Conservation (phyloP, 2,797 vertebrate species). For the Acrossocheilus fasciatus region DNA sequence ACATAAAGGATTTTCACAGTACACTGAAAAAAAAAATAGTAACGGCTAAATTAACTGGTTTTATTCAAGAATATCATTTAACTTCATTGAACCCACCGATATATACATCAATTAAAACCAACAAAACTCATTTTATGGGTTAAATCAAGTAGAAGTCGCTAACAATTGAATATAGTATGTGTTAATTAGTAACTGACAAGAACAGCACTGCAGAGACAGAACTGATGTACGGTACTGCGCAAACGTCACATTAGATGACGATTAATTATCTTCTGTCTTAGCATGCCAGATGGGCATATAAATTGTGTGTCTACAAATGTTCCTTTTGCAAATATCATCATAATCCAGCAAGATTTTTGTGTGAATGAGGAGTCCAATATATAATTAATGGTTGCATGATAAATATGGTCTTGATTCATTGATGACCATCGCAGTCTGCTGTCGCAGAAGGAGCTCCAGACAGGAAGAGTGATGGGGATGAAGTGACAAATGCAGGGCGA, state of each 20-base stretch:
- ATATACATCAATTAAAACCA: neutral
- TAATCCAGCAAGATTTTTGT: neutral
- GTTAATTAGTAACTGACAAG: neutral
- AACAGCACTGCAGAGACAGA: neutral
- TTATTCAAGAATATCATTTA: neutral
- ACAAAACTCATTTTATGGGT: too few species aligned
- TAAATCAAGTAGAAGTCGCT: too few species aligned
- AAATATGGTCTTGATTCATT: neutral
- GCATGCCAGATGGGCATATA: neutral
- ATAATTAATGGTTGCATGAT: neutral
- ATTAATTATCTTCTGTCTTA: neutral
- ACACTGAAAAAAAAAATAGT: neutral
- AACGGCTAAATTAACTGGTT: neutral
- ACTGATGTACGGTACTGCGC: neutral
- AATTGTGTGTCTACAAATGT: neutral
- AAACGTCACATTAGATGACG: neutral
- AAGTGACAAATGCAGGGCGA: neutral
- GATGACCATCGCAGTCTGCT: neutral
- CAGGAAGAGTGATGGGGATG: neutral
- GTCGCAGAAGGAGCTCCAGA: neutral
- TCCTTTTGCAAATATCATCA: neutral
- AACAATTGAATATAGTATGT: neutral
- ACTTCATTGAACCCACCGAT: neutral
- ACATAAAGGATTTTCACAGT: neutral
- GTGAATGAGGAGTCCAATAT: neutral